Conservation (phyloP, 1,140 invertebrate species). For the Ostrea denselamellosa region DNA sequence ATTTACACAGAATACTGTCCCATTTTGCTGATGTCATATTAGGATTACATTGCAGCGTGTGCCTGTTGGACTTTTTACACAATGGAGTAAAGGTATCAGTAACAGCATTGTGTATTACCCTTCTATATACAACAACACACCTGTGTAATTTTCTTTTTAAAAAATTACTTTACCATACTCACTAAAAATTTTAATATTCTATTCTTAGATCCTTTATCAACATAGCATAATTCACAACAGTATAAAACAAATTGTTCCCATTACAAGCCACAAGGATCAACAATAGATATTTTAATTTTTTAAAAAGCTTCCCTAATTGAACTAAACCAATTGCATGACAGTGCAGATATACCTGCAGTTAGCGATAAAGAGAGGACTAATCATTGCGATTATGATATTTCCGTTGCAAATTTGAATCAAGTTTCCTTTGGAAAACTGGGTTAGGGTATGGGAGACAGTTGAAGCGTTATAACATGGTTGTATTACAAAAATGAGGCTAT, state of each 20-base stretch:
- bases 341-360: constrained; percentile 13
- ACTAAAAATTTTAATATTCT: constrained; percentile 1
- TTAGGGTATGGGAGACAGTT: constrained; percentile 24
- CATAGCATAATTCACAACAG: neutral
- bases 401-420: constrained; percentile 37
- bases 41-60: constrained; percentile 15
- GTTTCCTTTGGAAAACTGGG: constrained; percentile 15
- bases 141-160: constrained; percentile 9
- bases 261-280: neutral
- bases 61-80: neutral
- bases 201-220: neutral
- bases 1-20: no score
- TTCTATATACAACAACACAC: neutral
- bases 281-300: constrained; percentile 34
- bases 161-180: constrained; percentile 1
- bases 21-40: constrained; percentile 1
- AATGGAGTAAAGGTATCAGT: neutral
- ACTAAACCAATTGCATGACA: neutral
- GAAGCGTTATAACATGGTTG: constrained; percentile 25
- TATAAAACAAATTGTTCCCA: constrained; percentile 7
- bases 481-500: constrained; percentile 10
- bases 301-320: constrained; percentile 19
- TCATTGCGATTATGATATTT: constrained; percentile 25
- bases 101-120: constrained; percentile 24
- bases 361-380: neutral